phyloP scores from a whole-genome alignment of 2,797 vertebrate genomes.

The Gadopsis marmoratus region DNA sequence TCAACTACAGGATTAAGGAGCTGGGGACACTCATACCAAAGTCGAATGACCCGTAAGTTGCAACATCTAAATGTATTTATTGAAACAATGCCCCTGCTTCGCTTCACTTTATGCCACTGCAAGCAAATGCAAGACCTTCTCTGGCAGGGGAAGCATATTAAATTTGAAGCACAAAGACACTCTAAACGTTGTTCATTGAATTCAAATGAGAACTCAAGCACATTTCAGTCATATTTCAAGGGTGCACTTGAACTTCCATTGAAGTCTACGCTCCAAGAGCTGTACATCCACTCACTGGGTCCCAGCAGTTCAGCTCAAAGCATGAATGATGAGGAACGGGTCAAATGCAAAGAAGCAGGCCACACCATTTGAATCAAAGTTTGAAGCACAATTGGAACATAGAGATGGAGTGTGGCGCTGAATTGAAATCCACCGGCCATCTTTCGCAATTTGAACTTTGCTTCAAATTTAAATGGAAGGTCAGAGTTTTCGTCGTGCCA shows the following conservation, averaged over 20 bases:
- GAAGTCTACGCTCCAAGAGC: constrained; percentile 63
- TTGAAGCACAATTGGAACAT: constrained; percentile 72
- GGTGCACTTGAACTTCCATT: constrained; percentile 76
- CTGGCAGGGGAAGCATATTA: constrained; percentile 40
- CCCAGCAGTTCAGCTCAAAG: constrained; percentile 69
- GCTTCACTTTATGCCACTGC: constrained; percentile 24
- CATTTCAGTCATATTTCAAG: constrained; percentile 77
- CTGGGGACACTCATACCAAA: constrained; percentile 99
- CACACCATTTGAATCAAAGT: constrained; percentile 79
- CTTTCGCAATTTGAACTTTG: constrained; percentile 84
- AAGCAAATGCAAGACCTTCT: constrained; percentile 40
- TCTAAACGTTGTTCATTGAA: constrained; percentile 64
- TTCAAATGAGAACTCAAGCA: constrained; percentile 73
- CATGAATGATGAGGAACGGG: constrained; percentile 74
- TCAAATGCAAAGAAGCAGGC: constrained; percentile 77
- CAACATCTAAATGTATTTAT: constrained; percentile 37
- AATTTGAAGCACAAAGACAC: constrained; percentile 68
- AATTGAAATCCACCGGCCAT: constrained; percentile 74
- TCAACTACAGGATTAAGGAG: constrained; percentile 99
- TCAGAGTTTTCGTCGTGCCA: constrained; percentile 75
- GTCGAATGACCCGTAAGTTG: constrained; percentile 98
- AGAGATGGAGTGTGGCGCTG: constrained; percentile 55
- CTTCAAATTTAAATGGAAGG: constrained; percentile 84
- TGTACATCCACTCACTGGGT: constrained; percentile 57
- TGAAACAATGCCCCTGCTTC: constrained; percentile 31